phyloP scores from a whole-genome alignment of 1,140 invertebrate genomes.

The Proales similis region DNA sequence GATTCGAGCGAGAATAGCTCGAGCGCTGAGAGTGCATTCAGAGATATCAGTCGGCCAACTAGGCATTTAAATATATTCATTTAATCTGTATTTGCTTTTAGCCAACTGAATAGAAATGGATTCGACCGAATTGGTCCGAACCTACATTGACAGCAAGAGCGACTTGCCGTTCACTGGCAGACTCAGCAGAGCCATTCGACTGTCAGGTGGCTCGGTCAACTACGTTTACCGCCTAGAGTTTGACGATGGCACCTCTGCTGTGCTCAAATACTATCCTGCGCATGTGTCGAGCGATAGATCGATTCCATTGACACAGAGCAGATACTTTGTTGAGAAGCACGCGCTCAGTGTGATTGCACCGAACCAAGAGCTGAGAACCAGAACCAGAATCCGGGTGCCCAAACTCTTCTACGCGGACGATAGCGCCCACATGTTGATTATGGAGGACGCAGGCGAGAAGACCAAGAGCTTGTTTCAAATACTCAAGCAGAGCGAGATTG shows the following conservation, averaged over 20 bases:
- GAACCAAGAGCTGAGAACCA: too few relatives aligned
- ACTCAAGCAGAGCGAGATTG: background rate
- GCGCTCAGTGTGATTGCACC: background rate
- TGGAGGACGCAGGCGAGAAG: constrained; percentile 23
- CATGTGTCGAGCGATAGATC: background rate
- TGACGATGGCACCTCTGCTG: constrained; percentile 11
- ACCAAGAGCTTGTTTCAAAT: constrained; percentile 11
- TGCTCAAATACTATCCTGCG: constrained; percentile 32
- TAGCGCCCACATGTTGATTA: constrained; percentile 11
- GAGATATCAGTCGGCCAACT: too few relatives aligned
- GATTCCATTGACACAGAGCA: background rate
- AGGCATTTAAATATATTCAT: too few relatives aligned
- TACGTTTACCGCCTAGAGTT: constrained; percentile 21
- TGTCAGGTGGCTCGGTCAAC: constrained; percentile 28
- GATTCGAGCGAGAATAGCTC: too few relatives aligned
- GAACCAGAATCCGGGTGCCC: constrained; percentile 15
- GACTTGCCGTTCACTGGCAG: background rate
- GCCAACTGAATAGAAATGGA: constrained; percentile 21
- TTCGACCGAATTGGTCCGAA: background rate
- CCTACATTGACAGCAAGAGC: background rate
- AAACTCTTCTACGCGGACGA: constrained; percentile 8
- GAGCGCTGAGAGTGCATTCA: too few relatives aligned
- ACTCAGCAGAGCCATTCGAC: background rate
- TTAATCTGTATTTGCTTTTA: too few relatives aligned
- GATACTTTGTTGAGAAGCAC: constrained; percentile 24